Base-by-base conservation (phyloP, 2,797 vertebrate genomes). In the Craterocephalus amniculus region DNA sequence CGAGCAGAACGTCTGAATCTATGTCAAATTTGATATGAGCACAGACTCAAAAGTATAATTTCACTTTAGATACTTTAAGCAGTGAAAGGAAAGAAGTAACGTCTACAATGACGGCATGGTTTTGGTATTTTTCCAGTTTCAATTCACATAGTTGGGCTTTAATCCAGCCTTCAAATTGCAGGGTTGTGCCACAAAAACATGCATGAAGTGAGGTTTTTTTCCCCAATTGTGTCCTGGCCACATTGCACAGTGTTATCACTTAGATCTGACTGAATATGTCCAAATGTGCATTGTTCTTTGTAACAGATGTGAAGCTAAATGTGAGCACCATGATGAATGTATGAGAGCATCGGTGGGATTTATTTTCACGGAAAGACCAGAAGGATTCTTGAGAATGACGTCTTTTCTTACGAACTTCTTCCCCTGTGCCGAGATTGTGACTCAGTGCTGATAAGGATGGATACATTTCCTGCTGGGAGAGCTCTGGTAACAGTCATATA, bases 81-180 rank as follows among this genome's bases (percentile, higher is more conserved):
- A 45, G 61, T 54, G 66, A 51, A 63, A 81, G 81, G 72, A 59
- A 73, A 86, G 85, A 76, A 84, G 80, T 59, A 76, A 70, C 26
- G 26, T 22, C 48, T 34, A 49, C 60, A 79, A 80, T 75, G 67
- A 81, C 7, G 18, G 24, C 31, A 48, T 58, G 43, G 71, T 74
- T 64, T 64, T 45, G 54, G 45, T 74, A 72, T 87, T 87, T 85
- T 40, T 51, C 52, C 5, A 14, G 74, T 52, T 76, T 81, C 84
- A 81, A 83, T 87, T 90, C 87, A 82, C 58, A 70, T 56, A 57
- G 65, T 78, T 71, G 38, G 9, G 31, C 80, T 63, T 49, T 82
- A 87, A 88, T 84, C 74, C 76, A 40, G 72, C 63, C 27, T 75
- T 81, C 67, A 87, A 90, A 91, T 89, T 89, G 84, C 63, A 87